Evolutionary conservation across 2,113 vertebrate species (phyloP).

Genomic region (Dunckerocampus dactyliophorus): DNA sequence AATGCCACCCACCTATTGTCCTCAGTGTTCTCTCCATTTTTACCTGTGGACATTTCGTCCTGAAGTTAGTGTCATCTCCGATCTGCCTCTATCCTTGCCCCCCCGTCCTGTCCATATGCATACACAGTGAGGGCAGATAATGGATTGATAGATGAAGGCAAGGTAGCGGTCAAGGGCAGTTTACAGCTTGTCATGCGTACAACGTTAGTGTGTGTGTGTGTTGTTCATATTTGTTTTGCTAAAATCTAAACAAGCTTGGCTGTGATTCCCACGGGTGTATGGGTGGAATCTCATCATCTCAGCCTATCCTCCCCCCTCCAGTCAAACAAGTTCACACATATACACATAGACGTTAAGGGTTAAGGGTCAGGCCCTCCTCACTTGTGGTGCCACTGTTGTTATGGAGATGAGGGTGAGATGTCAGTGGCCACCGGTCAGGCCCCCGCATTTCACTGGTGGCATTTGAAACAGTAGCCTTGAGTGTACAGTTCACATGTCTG

Average conservation of each 20-base stretch:
- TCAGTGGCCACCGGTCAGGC: constrained; percentile 39
- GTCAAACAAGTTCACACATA: constrained; percentile 20
- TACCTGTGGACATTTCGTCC: constrained; percentile 3
- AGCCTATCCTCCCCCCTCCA: constrained; percentile 37
- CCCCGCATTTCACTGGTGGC: constrained; percentile 13
- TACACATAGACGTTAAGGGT: constrained; percentile 39
- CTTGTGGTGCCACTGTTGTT: constrained; percentile 51
- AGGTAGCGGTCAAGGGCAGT: constrained; percentile 11
- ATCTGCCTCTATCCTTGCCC: constrained; percentile 15
- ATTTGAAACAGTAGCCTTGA: background rate
- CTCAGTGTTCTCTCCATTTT: background rate
- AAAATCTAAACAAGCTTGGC: constrained; percentile 59
- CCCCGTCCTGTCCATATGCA: background rate
- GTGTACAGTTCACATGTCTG: background rate
- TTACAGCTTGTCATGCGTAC: constrained; percentile 4
- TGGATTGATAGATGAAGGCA: constrained; percentile 41
- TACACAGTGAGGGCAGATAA: constrained; percentile 18
- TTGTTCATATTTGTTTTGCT: constrained; percentile 35
- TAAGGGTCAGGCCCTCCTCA: constrained; percentile 61
- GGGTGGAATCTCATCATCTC: constrained; percentile 46
- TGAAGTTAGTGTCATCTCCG: constrained; percentile 23
- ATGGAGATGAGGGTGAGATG: constrained; percentile 67
- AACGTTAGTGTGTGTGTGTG: constrained; percentile 9
- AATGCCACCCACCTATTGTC: background rate
- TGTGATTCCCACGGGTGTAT: constrained; percentile 57